phyloP scores from a whole-genome alignment of 1,140 invertebrate species.

The Anastatus disparis region DNA sequence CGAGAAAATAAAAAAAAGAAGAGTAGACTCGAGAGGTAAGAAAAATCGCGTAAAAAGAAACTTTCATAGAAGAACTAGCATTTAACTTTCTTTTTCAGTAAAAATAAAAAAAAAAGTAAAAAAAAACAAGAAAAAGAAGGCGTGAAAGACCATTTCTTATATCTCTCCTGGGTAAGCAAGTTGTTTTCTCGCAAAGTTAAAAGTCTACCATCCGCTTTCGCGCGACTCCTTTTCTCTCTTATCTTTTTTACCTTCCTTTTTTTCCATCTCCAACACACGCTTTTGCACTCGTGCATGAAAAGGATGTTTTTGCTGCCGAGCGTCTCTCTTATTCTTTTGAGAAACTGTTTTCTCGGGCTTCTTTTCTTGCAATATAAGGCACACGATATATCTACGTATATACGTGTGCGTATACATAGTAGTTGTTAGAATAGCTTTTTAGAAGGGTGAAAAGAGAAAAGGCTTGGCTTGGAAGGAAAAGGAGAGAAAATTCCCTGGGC shows the following conservation, averaged over 20 bases:
- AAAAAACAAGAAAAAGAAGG: background rate
- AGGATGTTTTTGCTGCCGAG: no score
- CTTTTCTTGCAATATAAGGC: conserved; percentile 65
- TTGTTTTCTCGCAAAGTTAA: conserved; percentile 1
- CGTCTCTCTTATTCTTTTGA: conserved; percentile 58
- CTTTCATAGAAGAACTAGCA: background rate
- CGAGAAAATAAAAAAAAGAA: background rate
- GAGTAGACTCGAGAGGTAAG: background rate
- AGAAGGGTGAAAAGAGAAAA: no score
- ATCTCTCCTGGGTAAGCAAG: no score
- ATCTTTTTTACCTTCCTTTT: background rate
- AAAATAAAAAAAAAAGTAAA: no score
- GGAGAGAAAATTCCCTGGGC: no score
- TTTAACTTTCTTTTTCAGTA: no score
- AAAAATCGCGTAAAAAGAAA: no score
- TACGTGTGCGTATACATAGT: no score
- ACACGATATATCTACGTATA: no score
- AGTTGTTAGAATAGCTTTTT: no score
- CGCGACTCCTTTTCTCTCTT: background rate
- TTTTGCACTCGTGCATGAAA: conserved; percentile 17
- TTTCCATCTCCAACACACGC: conserved; percentile 2
- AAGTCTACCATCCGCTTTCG: background rate
- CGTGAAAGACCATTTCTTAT: conserved; percentile 24
- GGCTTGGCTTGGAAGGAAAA: conserved; percentile 62
- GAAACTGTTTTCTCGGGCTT: conserved; percentile 67